Conservation (phyloP, 2,113 vertebrate species). For the Aleadryas rufinucha region DNA sequence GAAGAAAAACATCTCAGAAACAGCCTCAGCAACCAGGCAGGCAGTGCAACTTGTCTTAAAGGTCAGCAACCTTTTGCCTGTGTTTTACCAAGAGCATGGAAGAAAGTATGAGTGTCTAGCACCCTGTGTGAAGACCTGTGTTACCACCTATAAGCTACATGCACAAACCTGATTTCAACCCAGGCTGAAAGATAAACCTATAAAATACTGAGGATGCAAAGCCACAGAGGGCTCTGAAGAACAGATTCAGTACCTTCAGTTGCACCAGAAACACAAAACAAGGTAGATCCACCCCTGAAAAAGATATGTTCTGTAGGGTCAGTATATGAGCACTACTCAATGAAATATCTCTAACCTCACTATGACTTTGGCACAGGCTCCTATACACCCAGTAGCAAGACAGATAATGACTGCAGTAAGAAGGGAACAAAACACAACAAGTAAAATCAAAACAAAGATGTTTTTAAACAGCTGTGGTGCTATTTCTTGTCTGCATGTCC, state of each 20-base stretch:
- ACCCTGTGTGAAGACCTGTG: neutral
- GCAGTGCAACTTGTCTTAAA: neutral
- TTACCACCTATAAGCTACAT: neutral
- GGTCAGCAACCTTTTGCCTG: neutral
- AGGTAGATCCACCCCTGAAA: neutral
- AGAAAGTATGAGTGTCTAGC: neutral
- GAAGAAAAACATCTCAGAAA: constrained; percentile 1
- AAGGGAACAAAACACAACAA: neutral
- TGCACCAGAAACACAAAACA: neutral
- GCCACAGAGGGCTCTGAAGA: neutral
- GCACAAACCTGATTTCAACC: neutral
- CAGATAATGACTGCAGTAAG: neutral
- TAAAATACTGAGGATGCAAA: neutral
- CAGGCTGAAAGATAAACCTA: neutral
- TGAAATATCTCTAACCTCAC: neutral
- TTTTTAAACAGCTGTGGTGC: neutral
- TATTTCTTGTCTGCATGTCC: neutral
- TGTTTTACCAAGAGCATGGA: neutral
- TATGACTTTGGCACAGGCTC: neutral
- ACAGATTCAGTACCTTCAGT: neutral
- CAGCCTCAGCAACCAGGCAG: neutral
- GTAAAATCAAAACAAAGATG: neutral
- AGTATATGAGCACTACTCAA: neutral
- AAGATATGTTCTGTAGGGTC: neutral
- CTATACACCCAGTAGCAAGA: neutral